Conservation (phyloP, 2,888 invertebrate species). For the Chymomyza procnemis region DNA sequence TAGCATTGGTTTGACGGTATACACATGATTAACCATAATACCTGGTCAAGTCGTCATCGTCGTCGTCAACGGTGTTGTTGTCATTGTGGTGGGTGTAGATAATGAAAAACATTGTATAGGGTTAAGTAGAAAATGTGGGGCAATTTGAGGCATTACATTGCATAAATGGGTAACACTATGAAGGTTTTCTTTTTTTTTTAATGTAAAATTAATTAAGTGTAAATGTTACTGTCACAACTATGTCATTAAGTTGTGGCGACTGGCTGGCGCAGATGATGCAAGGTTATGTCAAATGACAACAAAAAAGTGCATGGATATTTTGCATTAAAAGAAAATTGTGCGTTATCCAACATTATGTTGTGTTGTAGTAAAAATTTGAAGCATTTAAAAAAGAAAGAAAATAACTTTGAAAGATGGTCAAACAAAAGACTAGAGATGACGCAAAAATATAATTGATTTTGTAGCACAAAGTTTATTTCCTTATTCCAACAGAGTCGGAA, state of each 20-base stretch:
- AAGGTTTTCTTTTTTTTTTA: neutral
- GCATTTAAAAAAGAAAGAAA: too few relatives aligned
- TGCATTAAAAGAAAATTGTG: neutral
- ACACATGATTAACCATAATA: neutral
- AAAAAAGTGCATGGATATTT: neutral
- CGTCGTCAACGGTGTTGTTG: neutral
- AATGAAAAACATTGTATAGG: too few relatives aligned
- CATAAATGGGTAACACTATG: neutral
- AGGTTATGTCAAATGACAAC: neutral
- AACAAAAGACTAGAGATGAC: too few relatives aligned
- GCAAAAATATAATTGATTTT: too few relatives aligned
- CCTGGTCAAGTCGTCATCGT: neutral
- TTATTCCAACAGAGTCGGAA: too few relatives aligned
- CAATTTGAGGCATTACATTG: neutral
- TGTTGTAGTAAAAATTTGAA: too few relatives aligned
- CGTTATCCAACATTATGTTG: neutral
- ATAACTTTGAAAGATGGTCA: too few relatives aligned
- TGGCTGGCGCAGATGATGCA: neutral
- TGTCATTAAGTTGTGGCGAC: neutral
- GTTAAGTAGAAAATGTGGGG: neutral
- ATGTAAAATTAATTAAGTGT: neutral
- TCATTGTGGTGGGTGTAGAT: neutral
- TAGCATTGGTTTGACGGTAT: neutral
- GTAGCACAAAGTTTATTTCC: too few relatives aligned
- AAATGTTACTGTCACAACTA: neutral